Percentiles rank a stretch among this genome's conserved stretches.
These are phyloP conservation scores for Aspiorhynchus laticeps DNA, from an alignment of 2,113 vertebrate genomes.

Conservation along the genomic window DNA sequence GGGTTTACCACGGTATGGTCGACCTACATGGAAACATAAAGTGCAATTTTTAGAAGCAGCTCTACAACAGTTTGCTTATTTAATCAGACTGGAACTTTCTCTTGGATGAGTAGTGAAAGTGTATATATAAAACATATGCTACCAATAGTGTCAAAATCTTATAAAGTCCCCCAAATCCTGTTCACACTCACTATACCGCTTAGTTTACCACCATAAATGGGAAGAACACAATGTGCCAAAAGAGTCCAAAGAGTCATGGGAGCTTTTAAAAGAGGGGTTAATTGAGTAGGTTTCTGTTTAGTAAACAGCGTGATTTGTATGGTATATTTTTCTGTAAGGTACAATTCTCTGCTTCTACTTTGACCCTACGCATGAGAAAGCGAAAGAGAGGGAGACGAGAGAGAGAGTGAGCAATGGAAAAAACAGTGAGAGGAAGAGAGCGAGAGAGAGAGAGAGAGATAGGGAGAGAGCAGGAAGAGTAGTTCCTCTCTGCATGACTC, in stretches of 20 bases:
- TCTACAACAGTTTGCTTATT: not conserved
- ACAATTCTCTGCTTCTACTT: slow-evolving; percentile 8
- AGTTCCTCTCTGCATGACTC: slow-evolving; percentile 73
- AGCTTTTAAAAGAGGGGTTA: slow-evolving; percentile 28
- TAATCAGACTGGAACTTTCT: not conserved
- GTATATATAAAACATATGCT: not conserved
- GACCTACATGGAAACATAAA: slow-evolving; percentile 75
- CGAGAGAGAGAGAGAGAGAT: slow-evolving; percentile 45
- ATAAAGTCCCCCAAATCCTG: not conserved
- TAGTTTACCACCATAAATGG: slow-evolving; percentile 38
- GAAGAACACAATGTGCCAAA: slow-evolving; percentile 1
- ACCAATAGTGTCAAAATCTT: not conserved
- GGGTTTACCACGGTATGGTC: slow-evolving; percentile 95
- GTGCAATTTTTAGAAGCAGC: not conserved
- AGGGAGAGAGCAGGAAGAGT: slow-evolving; percentile 66
- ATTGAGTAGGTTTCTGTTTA: slow-evolving; percentile 28
- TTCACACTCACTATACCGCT: not conserved
- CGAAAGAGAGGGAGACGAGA: not conserved
- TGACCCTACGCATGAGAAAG: not conserved
- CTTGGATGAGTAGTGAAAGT: not conserved
- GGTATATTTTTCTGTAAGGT: slow-evolving; percentile 34
- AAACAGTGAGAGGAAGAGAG: slow-evolving; percentile 42
- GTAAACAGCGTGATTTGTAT: slow-evolving; percentile 19
- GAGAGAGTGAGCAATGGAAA: not conserved
- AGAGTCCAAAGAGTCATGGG: slow-evolving; percentile 25